These are phyloP conservation scores for Homalodisca vitripennis DNA, from an alignment of 1,140 invertebrate species.

Conservation along the genomic window DNA sequence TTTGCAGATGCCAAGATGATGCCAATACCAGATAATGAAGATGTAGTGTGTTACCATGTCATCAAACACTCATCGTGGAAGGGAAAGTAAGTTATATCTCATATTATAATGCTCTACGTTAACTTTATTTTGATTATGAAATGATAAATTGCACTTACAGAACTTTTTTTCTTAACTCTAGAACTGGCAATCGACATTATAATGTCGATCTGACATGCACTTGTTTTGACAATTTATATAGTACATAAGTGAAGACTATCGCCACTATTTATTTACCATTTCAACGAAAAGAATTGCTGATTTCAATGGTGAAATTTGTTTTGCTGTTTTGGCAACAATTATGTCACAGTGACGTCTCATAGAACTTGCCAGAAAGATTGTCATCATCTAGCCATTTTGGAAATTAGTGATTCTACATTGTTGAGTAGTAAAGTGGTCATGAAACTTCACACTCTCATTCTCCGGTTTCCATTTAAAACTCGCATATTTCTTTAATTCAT, in stretches of 20 bases:
- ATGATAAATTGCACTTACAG: background rate
- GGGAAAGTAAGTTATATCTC: constrained; percentile 73
- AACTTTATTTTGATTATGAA: background rate
- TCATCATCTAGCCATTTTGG: no score
- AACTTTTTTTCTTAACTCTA: background rate
- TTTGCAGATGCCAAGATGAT: constrained; percentile 43
- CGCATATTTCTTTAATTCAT: no score
- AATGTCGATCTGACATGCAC: background rate
- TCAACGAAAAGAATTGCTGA: no score
- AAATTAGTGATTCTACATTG: no score
- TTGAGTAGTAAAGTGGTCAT: no score
- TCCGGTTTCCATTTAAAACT: no score
- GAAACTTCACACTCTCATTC: no score
- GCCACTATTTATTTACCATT: background rate
- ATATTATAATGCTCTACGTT: background rate
- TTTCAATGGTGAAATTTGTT: no score
- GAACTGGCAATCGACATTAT: background rate
- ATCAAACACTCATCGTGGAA: constrained; percentile 95
- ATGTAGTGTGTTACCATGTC: constrained; percentile 91
- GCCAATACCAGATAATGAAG: constrained; percentile 84
- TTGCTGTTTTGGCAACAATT: no score
- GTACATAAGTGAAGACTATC: background rate
- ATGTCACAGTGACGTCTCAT: no score
- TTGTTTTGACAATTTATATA: background rate
- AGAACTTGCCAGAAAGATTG: no score